phyloP scores from a whole-genome alignment of 2,797 vertebrate genomes.

The Coregonus suidteri region DNA sequence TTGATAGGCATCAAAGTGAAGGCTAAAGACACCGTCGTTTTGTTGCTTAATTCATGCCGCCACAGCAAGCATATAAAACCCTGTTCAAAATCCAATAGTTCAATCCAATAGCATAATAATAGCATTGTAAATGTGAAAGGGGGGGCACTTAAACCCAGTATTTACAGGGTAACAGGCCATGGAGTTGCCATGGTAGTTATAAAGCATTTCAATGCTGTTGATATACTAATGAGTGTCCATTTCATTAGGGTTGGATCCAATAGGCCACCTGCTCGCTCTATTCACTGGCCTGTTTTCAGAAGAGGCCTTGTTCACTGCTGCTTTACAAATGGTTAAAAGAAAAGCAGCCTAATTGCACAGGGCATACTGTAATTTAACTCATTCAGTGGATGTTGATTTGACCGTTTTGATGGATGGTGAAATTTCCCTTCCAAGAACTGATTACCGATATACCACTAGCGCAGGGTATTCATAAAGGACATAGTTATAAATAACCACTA shows the following conservation, averaged over 20 bases:
- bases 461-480: slow-evolving; percentile 18
- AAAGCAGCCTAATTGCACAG: slow-evolving; percentile 53
- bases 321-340: slow-evolving; percentile 27
- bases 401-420: slow-evolving; percentile 17
- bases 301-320: slow-evolving; percentile 42
- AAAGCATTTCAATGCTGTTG: slow-evolving; percentile 62
- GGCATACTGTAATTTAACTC: slow-evolving; percentile 49
- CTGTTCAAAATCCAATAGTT: slow-evolving; percentile 47
- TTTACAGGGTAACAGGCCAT: slow-evolving; percentile 42
- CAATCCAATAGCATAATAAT: slow-evolving; percentile 63
- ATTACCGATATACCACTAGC: slow-evolving; percentile 18
- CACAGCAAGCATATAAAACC: slow-evolving; percentile 24
- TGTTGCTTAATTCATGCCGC: slow-evolving; percentile 49
- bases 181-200: slow-evolving; percentile 62
- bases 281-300: slow-evolving; percentile 34
- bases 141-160: slow-evolving; percentile 49
- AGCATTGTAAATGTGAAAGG: slow-evolving; percentile 53
- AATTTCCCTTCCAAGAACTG: slow-evolving; percentile 26
- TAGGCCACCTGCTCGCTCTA: slow-evolving; percentile 69
- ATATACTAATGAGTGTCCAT: slow-evolving; percentile 70
- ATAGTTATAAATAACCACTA: slow-evolving; percentile 53
- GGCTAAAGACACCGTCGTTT: slow-evolving; percentile 29
- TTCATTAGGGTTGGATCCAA: slow-evolving; percentile 62
- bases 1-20: slow-evolving; percentile 42
- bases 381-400: slow-evolving; percentile 37